phyloP scores from a whole-genome alignment of 2,888 invertebrate species.

The Melanostoma mellinum region DNA sequence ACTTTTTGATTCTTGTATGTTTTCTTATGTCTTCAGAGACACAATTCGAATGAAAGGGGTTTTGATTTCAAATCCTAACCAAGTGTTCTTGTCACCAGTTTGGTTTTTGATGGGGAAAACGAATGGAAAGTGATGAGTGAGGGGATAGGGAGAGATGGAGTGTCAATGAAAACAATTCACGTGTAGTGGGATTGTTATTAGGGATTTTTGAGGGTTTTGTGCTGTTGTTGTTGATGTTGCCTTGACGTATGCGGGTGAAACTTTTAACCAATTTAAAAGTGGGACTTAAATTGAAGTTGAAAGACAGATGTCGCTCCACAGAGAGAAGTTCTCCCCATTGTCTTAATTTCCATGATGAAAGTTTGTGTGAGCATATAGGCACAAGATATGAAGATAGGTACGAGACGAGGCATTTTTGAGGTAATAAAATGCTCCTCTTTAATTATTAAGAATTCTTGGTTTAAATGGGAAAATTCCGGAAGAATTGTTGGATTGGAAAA shows the following conservation, averaged over 20 bases:
- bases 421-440: conserved; percentile 37
- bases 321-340: conserved; percentile 22
- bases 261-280: conserved; percentile 28
- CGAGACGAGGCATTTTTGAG: not conserved
- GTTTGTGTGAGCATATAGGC: not conserved
- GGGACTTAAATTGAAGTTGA: conserved; percentile 43
- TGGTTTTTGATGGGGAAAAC: conserved; percentile 40
- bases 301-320: conserved; percentile 45
- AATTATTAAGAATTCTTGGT: conserved; percentile 54
- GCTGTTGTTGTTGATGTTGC: conserved; percentile 1
- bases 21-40: conserved; percentile 18
- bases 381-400: conserved; percentile 8
- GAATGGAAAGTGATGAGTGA: not conserved
- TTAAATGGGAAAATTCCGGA: conserved; percentile 27
- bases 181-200: conserved; percentile 38
- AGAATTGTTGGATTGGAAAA: conserved; percentile 6
- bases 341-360: conserved; percentile 36
- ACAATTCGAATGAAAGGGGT: conserved; percentile 28
- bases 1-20: not conserved
- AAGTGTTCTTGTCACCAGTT: conserved; percentile 57
- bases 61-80: conserved; percentile 52
- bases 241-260: conserved; percentile 1
- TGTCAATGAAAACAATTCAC: conserved; percentile 56
- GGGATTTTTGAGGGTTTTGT: conserved; percentile 14
- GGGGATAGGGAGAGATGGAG: not conserved